Evolutionary conservation across 2,113 vertebrate species (phyloP), one percentile per base, ranked within the genome.

Genomic region (Tachycineta bicolor): DNA sequence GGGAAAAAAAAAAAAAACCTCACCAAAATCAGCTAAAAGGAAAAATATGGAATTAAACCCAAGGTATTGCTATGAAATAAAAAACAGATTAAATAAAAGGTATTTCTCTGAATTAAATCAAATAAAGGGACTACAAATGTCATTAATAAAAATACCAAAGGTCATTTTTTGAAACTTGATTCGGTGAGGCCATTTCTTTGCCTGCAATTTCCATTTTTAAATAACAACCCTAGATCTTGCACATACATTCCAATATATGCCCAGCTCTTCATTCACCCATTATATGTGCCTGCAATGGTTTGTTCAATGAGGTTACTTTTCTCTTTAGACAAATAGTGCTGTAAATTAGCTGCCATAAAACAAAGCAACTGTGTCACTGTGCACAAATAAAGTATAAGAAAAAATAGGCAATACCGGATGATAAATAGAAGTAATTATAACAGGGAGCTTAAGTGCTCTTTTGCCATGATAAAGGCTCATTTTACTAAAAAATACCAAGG

Each of bases 391-490:
- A 83, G 16, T 25, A n/a, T n/a, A 28, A 55, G 41, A 39, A 92
- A 83, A 10, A 77, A 85, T 31, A 74, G 39, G 26, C 23, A 80
- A 33, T 18, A 22, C 17, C 76, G 47, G 23, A 39, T 83, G 81
- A 96, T 47, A 74, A 90, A 88, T n/a, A 25, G 6, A 82, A 92
- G 37, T 47, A 82, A 82, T 87, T 85, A 95, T 85, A 95, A 26
- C 39, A 63, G 63, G 16, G 11, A 91, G 34, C 24, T 87, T 89
- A 78, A 37, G 15, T 41, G 41, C 31, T 37, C 26, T 79, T 85
- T 76, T 49, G 20, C 15, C 34, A 11, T 46, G 26, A 33, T 69
- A 63, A 89, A 85, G 28, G 26, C 9, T 83, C 50, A 25, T 87
- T 89, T 89, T 67, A 31, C n/a, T 46, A 49, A 46, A 39, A 80